These are phyloP conservation scores for Butorides virescens DNA, from an alignment of 2,113 vertebrate genomes.

Conservation along the genomic window DNA sequence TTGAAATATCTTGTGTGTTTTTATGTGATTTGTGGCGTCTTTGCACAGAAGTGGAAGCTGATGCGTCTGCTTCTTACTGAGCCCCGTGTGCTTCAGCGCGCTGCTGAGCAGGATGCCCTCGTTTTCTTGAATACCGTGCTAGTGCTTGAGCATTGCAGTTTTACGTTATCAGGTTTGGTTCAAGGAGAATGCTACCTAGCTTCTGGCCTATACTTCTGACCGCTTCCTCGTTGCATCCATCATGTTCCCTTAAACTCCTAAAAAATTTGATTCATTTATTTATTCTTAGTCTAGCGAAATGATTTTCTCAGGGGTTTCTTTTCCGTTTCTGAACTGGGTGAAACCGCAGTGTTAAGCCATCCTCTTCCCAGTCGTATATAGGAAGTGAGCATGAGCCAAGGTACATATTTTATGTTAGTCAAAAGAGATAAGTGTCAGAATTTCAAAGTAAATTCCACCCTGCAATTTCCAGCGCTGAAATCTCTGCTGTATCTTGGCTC, in stretches of 20 bases:
- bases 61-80: not conserved
- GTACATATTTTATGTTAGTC: not conserved
- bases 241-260: not conserved
- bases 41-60: not conserved
- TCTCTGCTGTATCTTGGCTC: not conserved
- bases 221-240: not conserved
- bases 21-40: not conserved
- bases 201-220: not conserved
- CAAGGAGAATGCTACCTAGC: not conserved
- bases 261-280: constrained; percentile 18
- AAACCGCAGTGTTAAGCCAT: constrained; percentile 48
- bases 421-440: constrained; percentile 5
- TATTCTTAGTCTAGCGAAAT: not conserved
- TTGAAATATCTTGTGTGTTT: not conserved
- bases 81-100: fast-evolving
- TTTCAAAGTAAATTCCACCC: not conserved
- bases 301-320: constrained; percentile 32
- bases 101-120: not conserved
- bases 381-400: not conserved
- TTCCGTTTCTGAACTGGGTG: not conserved
- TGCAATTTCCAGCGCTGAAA: not conserved
- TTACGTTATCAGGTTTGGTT: not conserved
- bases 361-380: not conserved
- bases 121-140: not conserved
- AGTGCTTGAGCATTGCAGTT: fast-evolving